Evolutionary conservation across 2,888 invertebrate species (phyloP), one percentile per base, ranked within the genome.

Genomic region (Romanomermis culicivorax): DNA sequence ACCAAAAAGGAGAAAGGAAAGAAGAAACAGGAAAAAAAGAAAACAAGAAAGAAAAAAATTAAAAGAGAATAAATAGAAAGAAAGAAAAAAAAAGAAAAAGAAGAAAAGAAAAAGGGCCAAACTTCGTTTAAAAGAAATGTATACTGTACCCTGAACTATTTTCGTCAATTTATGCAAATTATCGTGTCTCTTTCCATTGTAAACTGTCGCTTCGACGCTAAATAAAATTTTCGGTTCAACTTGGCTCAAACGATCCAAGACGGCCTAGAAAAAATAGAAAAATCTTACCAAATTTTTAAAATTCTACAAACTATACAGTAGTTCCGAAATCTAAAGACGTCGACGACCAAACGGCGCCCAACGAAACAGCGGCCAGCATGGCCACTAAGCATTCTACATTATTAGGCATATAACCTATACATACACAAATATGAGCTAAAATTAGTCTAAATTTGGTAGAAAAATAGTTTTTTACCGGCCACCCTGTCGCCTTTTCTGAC

Each of bases 281-380:
- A n/a, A n/a, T n/a, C n/a, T n/a, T n/a, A n/a, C n/a, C 36, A 36
- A 36, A 11, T 14, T 17, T 14, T 17, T 17, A 36, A 36, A 36
- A 17, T 36, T 36, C n/a, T n/a, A n/a, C n/a, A n/a, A n/a, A n/a
- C 60, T 64, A 60, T 61, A 72, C 75, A 57, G 70, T 68, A 26
- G 71, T 70, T 57, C 76, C 76, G 64, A 76, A 75, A 61, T 76
- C 76, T 1, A 75, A 74, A 1, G 75, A 75, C 1, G 75, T 73
- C 3, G 73, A 72, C 52, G 74, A 74, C 76, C 76, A 77, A 0
- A 74, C 68, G 2, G 75, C 76, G 29, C 77, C 77, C 24, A 76
- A 64, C 57, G 74, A 71, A 1, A 74, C 69, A 3, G 74, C 69
- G 14, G 75, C 76, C 55, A 76, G 65, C 70, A 75, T 73, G 14